phyloP scores from a whole-genome alignment of 2,888 invertebrate species.

The Drosophila colorata region DNA sequence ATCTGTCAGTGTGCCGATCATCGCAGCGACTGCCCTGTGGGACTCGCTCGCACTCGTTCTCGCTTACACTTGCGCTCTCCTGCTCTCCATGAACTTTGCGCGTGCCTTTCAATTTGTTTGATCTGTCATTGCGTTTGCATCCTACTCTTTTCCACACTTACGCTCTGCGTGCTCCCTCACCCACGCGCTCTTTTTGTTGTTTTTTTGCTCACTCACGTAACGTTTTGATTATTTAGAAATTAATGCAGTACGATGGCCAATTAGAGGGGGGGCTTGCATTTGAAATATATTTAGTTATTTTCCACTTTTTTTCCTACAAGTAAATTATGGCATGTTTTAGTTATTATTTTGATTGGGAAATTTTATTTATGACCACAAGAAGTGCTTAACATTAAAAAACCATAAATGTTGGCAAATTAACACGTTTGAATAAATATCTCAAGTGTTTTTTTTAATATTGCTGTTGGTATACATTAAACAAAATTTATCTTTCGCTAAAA shows the following conservation, averaged over 20 bases:
- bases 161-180: constrained; percentile 12
- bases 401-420: constrained; percentile 35
- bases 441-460: constrained; percentile 1
- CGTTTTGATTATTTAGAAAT: constrained; percentile 44
- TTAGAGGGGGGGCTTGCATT: constrained; percentile 11
- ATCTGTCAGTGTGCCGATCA: constrained; percentile 23
- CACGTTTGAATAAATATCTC: constrained; percentile 24
- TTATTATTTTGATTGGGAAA: constrained; percentile 13
- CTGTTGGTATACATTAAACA: not conserved
- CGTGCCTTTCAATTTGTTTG: constrained; percentile 55
- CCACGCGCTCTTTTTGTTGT: constrained; percentile 5
- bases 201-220: constrained; percentile 19
- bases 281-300: constrained; percentile 20
- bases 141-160: constrained; percentile 12
- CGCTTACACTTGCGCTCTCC: not conserved
- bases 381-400: constrained; percentile 31
- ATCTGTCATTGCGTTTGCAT: constrained; percentile 52
- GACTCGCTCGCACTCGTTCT: constrained; percentile 13
- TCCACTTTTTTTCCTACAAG: constrained; percentile 11
- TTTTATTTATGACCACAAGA: constrained; percentile 25
- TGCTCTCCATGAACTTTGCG: constrained; percentile 49
- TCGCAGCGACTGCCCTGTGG: constrained; percentile 24
- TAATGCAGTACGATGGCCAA: constrained; percentile 29
- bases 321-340: constrained; percentile 7
- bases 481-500: constrained; percentile 9